A percentile compares a stretch with the other conserved stretches of the same genome.
Evolutionary conservation across 2,797 vertebrate genomes (phyloP).

Genomic region (Morus bassanus): DNA sequence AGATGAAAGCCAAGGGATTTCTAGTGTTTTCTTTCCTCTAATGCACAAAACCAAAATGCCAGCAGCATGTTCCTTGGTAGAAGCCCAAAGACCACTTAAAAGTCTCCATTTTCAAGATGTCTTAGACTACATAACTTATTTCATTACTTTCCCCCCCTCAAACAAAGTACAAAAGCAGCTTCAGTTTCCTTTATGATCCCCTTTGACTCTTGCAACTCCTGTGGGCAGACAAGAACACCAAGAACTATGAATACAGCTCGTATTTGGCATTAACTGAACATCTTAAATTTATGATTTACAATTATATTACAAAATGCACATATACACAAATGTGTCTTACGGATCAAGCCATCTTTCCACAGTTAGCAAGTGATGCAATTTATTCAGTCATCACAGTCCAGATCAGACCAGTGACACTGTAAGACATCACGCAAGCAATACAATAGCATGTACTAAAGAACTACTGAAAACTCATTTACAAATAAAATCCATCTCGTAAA

Average conservation of each 20-base stretch:
- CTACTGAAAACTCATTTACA: slow-evolving; percentile 47
- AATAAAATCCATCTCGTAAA: slow-evolving; percentile 36
- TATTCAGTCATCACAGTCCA: slow-evolving; percentile 45
- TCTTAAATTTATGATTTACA: slow-evolving; percentile 8
- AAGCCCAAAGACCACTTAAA: slow-evolving; percentile 15
- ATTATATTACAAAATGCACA: neutral
- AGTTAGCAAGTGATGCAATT: slow-evolving; percentile 35
- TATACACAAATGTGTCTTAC: neutral
- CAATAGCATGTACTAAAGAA: slow-evolving; percentile 31
- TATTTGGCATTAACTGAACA: neutral
- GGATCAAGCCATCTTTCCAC: slow-evolving; percentile 31
- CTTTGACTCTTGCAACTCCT: neutral
- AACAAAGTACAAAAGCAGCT: slow-evolving; percentile 12
- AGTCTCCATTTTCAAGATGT: neutral
- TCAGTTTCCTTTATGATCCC: neutral
- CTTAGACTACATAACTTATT: slow-evolving; percentile 5
- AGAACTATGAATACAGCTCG: neutral
- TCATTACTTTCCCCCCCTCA: neutral
- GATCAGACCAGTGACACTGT: slow-evolving; percentile 36
- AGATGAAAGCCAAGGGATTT: slow-evolving; percentile 6
- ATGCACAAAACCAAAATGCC: neutral
- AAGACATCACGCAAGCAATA: slow-evolving; percentile 24
- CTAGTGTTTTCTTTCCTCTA: neutral
- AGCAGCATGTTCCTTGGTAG: neutral
- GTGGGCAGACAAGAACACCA: neutral